These are phyloP conservation scores for Aphelocoma californica DNA, from an alignment of 2,797 vertebrate species.

Conservation along the genomic window DNA sequence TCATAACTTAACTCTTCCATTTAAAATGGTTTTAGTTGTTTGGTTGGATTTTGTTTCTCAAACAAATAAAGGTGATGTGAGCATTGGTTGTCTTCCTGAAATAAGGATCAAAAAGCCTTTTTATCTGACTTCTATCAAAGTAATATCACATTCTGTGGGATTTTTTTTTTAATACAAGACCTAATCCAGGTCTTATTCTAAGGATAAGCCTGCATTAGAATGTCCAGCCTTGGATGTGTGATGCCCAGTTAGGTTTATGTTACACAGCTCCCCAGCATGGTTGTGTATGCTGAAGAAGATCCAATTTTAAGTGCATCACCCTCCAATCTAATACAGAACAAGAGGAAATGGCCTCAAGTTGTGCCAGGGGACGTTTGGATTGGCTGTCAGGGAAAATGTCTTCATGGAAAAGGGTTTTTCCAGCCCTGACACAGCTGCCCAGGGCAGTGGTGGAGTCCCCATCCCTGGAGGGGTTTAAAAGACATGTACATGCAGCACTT, in stretches of 20 bases:
- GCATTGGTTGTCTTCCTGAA: neutral
- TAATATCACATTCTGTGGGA: neutral
- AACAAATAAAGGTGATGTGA: neutral
- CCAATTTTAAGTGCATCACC: neutral
- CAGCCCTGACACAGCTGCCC: neutral
- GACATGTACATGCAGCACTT: accelerated
- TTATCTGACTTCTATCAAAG: neutral
- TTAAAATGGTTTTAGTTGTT: neutral
- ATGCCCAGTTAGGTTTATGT: too few species aligned
- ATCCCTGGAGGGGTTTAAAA: neutral
- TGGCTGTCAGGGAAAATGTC: neutral
- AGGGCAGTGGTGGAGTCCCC: neutral
- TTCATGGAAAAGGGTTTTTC: too few species aligned
- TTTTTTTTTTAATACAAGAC: neutral
- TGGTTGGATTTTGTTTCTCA: neutral
- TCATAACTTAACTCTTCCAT: neutral
- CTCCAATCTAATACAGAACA: neutral
- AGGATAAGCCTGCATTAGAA: neutral
- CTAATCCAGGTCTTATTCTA: neutral
- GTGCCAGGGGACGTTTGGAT: accelerated
- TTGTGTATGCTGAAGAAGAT: neutral
- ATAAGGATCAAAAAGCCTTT: neutral
- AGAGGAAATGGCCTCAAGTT: neutral
- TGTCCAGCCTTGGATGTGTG: neutral
- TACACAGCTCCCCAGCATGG: neutral